Evolutionary conservation across 2,113 vertebrate genomes (phyloP), one percentile per base, ranked within the genome.

Genomic region (Okapia johnstoni): DNA sequence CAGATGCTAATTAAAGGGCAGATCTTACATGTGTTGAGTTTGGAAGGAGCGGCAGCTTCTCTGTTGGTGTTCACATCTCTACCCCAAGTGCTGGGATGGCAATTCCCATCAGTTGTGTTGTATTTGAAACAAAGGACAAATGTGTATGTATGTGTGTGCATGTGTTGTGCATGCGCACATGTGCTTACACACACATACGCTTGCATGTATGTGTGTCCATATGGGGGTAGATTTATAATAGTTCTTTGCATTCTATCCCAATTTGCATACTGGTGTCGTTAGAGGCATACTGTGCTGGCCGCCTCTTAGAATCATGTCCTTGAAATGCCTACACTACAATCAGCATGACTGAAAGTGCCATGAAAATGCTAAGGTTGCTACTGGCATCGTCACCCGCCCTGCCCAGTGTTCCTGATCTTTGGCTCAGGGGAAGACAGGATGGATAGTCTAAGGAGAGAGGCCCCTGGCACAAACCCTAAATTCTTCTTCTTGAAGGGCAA

Each of bases 1-100:
- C 93, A 97, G 83, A 96, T 70, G 88, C 92, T 96, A 98, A 98
- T 98, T 97, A 95, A 98, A 98, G 97, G 97, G 97, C 90, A 95
- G 85, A 86, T 96, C 91, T 94, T 96, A 96, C 97, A 97, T 52
- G 85, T 76, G 94, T 81, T 95, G 7, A 0, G 52, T 73, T 87
- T 88, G 90, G 85, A 96, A 97, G 84, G 55, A 58, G 58, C 4
- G 1, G 50, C 84, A 36, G 94, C 88, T 54, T 91, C 83, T 76
- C 95, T 86, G 85, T 16, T 86, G 96, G 85, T 83, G 54, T 96
- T 80, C 86, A 21, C 15, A 40, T 90, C 94, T 43, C 84, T 25
- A 90, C 70, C 48, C 90, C 73, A 54, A 93, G 85, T 26, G 81
- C n/a, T 40, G 7, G 70, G 33, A 96, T 7, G 81, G 81, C 81